These are phyloP conservation scores for Cheirogaleus medius DNA, from an alignment of 2,113 vertebrate genomes.

Conservation along the genomic window DNA sequence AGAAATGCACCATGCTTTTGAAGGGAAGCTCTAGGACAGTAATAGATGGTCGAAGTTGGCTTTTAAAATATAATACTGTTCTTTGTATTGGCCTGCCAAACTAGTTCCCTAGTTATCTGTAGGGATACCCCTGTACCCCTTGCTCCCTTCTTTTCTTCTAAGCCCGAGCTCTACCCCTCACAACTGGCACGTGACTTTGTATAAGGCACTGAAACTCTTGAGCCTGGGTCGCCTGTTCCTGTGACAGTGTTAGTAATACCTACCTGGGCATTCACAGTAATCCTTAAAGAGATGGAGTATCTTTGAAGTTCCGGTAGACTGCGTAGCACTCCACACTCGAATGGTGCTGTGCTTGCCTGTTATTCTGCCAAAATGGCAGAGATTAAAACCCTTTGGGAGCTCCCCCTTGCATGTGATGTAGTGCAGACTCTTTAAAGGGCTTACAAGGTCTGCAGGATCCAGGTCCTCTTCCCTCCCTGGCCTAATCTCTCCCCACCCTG, in stretches of 20 bases:
- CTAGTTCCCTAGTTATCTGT: neutral
- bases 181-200: neutral
- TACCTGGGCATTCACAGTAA: neutral
- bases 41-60: neutral
- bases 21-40: neutral
- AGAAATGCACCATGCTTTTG: neutral
- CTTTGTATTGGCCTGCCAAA: neutral
- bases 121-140: neutral
- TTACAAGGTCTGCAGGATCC: neutral
- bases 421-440: neutral
- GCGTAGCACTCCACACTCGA: neutral
- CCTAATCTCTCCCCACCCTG: neutral
- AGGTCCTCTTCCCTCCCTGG: neutral
- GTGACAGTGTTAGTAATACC: neutral
- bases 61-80: constrained; percentile 24
- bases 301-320: neutral
- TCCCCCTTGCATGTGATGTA: neutral
- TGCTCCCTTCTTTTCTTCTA: neutral
- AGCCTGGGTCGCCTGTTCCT: neutral
- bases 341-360: neutral
- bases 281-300: neutral
- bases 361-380: neutral
- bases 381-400: neutral
- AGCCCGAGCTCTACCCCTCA: neutral
- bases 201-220: neutral